Evolutionary conservation across 2,113 vertebrate genomes (phyloP).

Genomic region (Peromyscus californicus): DNA sequence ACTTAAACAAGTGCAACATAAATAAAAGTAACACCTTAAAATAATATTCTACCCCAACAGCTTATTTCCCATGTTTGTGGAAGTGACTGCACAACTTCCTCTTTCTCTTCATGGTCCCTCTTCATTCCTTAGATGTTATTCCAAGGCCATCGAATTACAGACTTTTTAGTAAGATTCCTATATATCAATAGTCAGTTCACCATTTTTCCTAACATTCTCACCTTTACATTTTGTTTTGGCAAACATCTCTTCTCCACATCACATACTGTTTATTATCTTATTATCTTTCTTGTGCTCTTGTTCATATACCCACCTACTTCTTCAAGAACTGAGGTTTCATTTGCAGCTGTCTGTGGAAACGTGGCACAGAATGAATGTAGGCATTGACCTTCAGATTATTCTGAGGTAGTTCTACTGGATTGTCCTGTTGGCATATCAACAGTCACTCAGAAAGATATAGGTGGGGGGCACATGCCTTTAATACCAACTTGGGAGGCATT

Average conservation of each 20-base stretch:
- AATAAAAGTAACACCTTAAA: too few relatives aligned
- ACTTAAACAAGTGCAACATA: too few relatives aligned
- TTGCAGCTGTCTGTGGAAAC: not conserved
- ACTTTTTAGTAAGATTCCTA: not conserved
- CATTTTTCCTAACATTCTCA: not conserved
- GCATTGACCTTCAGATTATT: not conserved
- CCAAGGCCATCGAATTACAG: not conserved
- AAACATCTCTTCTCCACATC: not conserved
- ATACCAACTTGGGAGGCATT: not conserved
- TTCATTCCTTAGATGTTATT: not conserved
- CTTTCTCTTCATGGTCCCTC: not conserved
- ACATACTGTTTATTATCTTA: not conserved
- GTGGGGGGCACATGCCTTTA: not conserved
- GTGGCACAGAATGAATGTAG: not conserved
- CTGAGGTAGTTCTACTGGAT: not conserved
- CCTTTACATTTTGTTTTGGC: not conserved
- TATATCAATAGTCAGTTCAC: not conserved
- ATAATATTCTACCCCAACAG: too few relatives aligned
- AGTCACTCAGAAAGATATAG: not conserved
- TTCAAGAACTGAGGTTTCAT: constrained; percentile 17
- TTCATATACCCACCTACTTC: not conserved
- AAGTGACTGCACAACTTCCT: constrained; percentile 35
- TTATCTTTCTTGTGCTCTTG: not conserved
- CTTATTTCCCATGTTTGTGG: constrained; percentile 21
- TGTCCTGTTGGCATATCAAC: not conserved